A percentile compares a stretch with the other conserved stretches of the same genome.
Conservation (phyloP, 2,797 vertebrate genomes). For the Psittacula derbiana region DNA sequence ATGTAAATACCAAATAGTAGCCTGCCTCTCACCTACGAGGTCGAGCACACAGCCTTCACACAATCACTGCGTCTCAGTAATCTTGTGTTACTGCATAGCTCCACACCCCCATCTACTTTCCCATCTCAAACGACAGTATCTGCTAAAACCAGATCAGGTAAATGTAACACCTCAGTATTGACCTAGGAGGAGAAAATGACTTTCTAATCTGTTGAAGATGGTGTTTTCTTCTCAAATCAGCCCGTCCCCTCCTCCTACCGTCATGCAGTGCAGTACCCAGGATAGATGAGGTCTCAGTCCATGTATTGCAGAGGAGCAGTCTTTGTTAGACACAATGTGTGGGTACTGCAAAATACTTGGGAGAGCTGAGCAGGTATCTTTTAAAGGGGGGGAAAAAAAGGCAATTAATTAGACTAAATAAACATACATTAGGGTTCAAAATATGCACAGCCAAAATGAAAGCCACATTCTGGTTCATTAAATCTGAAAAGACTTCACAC, state of each 20-base stretch:
- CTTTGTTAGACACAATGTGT: constrained; percentile 15
- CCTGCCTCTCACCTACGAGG: background rate
- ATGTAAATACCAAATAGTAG: background rate
- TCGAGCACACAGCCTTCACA: accelerated
- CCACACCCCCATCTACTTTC: background rate
- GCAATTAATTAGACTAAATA: constrained; percentile 73
- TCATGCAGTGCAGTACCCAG: background rate
- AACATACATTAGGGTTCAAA: constrained; percentile 16
- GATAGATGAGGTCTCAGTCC: background rate
- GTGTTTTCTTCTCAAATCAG: background rate
- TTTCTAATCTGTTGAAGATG: background rate
- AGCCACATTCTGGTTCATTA: constrained; percentile 69
- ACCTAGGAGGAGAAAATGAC: background rate
- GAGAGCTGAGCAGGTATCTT: constrained; percentile 48
- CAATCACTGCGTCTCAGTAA: background rate
- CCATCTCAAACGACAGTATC: background rate
- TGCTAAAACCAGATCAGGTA: background rate
- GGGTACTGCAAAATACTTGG: constrained; percentile 30
- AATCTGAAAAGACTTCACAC: constrained; percentile 62
- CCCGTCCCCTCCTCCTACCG: background rate
- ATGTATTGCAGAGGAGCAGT: background rate
- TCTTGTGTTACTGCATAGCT: background rate
- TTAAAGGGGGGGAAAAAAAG: background rate
- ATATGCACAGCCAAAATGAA: constrained; percentile 66
- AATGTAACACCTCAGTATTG: background rate